Conservation (phyloP, 2,888 invertebrate genomes). For the Cephus rjabovi region DNA sequence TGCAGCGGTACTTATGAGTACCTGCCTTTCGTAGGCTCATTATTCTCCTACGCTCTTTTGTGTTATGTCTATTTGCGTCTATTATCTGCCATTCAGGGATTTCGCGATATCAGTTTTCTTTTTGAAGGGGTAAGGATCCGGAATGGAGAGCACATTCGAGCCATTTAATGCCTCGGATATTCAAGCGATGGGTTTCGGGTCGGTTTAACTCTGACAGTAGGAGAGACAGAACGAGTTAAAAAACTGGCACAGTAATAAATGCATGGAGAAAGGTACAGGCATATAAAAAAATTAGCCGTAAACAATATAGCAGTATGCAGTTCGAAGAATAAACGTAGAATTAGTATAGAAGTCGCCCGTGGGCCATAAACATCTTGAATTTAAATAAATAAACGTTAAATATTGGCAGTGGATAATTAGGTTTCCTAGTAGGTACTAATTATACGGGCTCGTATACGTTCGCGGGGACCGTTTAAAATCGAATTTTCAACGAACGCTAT, state of each 20-base stretch:
- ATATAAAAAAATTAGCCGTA: not conserved
- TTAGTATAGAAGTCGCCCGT: slow-evolving; percentile 1
- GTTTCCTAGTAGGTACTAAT: not conserved
- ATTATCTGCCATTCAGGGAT: slow-evolving; percentile 6
- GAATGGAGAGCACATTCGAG: not conserved
- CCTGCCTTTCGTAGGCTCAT: slow-evolving; percentile 11
- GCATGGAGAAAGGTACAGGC: not conserved
- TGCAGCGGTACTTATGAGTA: slow-evolving; percentile 13
- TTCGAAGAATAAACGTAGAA: slow-evolving; percentile 4
- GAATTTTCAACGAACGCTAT: not conserved
- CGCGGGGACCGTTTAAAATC: not conserved
- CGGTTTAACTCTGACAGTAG: not conserved
- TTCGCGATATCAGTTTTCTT: slow-evolving; percentile 11
- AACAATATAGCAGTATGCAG: not conserved
- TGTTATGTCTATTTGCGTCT: not conserved
- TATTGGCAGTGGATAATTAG: slow-evolving; percentile 41
- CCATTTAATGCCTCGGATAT: not conserved
- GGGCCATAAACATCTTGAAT: slow-evolving; percentile 4
- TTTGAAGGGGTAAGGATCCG: not conserved
- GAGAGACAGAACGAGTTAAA: not conserved
- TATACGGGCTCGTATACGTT: not conserved
- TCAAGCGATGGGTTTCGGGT: not conserved
- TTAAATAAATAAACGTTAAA: slow-evolving; percentile 50
- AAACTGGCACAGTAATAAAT: not conserved
- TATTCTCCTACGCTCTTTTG: slow-evolving; percentile 5